Evolutionary conservation across 2,797 vertebrate genomes (phyloP).

Genomic region (Trachops cirrhosus): DNA sequence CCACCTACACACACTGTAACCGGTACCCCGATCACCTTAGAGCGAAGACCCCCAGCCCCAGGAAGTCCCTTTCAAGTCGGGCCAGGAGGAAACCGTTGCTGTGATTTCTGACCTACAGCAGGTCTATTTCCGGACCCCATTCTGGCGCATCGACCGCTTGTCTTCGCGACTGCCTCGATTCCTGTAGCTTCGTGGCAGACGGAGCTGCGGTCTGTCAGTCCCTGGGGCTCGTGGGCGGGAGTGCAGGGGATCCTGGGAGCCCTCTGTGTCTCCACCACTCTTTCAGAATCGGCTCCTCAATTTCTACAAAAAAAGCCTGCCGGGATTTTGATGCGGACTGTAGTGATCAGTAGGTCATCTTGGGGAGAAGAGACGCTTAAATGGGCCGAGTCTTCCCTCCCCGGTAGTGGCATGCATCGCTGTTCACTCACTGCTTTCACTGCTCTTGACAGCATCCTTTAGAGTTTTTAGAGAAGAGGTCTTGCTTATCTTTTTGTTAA

Average conservation of each 20-base stretch:
- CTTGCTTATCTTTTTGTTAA: not conserved
- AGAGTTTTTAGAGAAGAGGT: not conserved
- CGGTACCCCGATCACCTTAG: not conserved
- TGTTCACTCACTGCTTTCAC: too few species aligned
- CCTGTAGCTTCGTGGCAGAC: fast-evolving
- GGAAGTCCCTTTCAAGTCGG: not conserved
- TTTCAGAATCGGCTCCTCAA: not conserved
- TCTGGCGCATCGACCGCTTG: not conserved
- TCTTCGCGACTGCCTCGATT: not conserved
- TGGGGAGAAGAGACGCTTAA: not conserved
- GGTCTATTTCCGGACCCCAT: not conserved
- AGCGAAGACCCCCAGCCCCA: not conserved
- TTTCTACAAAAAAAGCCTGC: not conserved
- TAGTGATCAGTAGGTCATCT: not conserved
- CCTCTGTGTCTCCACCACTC: too few species aligned
- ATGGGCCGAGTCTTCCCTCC: fast-evolving
- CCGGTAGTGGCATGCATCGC: fast-evolving
- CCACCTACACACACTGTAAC: not conserved
- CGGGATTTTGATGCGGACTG: not conserved
- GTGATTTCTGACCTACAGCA: fast-evolving
- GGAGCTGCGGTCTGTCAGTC: not conserved
- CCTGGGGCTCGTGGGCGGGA: not conserved
- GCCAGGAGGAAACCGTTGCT: not conserved
- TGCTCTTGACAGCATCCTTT: not conserved
- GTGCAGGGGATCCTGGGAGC: fast-evolving